phyloP scores from a whole-genome alignment of 2,113 vertebrate species.

The Alethe diademata region DNA sequence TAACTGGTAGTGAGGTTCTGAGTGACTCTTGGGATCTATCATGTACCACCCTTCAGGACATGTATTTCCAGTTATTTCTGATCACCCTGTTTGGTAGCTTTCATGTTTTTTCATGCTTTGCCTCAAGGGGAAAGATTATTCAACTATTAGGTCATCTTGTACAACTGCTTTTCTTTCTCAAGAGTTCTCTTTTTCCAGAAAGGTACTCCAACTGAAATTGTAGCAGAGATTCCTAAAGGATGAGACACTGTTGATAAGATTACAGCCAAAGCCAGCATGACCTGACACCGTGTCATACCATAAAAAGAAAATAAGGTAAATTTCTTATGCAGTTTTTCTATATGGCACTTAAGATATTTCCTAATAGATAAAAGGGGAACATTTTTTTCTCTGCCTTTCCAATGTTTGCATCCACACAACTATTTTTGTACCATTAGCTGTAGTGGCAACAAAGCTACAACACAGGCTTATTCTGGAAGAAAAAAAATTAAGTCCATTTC shows the following conservation, averaged over 20 bases:
- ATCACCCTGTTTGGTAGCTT: slow-evolving; percentile 24
- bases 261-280: neutral
- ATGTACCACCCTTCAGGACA: neutral
- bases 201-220: neutral
- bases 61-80: slow-evolving; percentile 43
- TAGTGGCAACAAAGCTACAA: neutral
- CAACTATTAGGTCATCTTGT: slow-evolving; percentile 10
- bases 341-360: neutral
- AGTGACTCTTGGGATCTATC: neutral
- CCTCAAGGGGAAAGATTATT: slow-evolving; percentile 46
- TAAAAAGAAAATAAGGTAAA: neutral
- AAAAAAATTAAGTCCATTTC: neutral
- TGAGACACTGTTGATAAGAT: neutral
- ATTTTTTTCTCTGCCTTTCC: neutral
- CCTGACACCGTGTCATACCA: neutral
- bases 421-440: neutral
- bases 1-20: neutral
- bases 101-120: slow-evolving; percentile 34
- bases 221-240: neutral
- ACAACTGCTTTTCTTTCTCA: slow-evolving; percentile 12
- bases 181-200: neutral
- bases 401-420: neutral
- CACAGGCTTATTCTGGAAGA: neutral
- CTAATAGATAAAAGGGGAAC: neutral
- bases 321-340: neutral